Percentiles rank a stretch among this genome's conserved stretches.
Evolutionary conservation across 2,888 invertebrate genomes (phyloP).

Genomic region (Loripinus fragilis): DNA sequence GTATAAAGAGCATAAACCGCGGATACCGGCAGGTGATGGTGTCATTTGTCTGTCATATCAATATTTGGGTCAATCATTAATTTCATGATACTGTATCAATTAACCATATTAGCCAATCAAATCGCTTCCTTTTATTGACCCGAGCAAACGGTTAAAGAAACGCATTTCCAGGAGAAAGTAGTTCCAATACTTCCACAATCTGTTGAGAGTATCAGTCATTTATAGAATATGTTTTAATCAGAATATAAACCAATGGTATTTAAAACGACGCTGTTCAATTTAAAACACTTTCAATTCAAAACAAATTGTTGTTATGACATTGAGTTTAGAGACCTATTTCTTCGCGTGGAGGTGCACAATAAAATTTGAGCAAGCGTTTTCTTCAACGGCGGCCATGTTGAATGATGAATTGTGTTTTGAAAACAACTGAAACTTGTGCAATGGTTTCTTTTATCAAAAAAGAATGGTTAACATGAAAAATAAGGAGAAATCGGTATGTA

Average conservation of each 20-base stretch:
- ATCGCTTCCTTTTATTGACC: slow-evolving; percentile 66
- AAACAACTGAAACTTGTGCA: slow-evolving; percentile 43
- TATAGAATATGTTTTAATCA: too few species aligned
- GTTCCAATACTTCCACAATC: slow-evolving; percentile 14
- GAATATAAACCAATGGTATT: too few species aligned
- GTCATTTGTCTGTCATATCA: slow-evolving; percentile 24
- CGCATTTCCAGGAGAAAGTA: slow-evolving; percentile 59
- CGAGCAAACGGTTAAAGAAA: slow-evolving; percentile 73
- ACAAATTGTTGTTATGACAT: too few species aligned
- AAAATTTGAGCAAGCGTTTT: slow-evolving; percentile 29
- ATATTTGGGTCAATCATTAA: slow-evolving; percentile 31
- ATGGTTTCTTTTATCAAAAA: slow-evolving; percentile 37
- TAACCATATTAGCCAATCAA: slow-evolving; percentile 76
- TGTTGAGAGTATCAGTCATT: too few species aligned
- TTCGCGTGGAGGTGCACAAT: not conserved
- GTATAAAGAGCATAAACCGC: too few species aligned
- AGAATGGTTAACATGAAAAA: slow-evolving; percentile 61
- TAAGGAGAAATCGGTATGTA: slow-evolving; percentile 54
- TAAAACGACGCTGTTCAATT: too few species aligned
- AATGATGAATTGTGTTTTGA: slow-evolving; percentile 60
- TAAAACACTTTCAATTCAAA: too few species aligned
- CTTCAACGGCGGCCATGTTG: slow-evolving; percentile 74
- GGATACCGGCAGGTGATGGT: slow-evolving; percentile 4
- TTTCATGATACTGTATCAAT: slow-evolving; percentile 66
- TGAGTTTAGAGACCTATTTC: too few species aligned